A percentile compares a stretch with the other conserved stretches of the same genome.
These are phyloP conservation scores for Beroe ovata DNA, from an alignment of 37 sponge, comb jelly and placozoan species.

Conservation along the genomic window DNA sequence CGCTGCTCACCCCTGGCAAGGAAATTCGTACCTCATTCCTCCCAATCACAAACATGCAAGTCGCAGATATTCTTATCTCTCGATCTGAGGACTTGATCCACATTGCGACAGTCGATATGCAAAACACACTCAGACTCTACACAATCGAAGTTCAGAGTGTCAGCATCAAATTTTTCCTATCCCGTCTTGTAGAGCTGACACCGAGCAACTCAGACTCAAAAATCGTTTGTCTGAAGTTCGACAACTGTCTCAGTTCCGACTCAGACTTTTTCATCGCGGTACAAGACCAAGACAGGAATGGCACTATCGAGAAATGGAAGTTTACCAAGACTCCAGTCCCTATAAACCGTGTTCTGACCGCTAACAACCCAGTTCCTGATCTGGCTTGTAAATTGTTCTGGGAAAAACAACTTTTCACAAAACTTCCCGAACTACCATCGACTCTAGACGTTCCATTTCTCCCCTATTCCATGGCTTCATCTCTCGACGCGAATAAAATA, in stretches of 20 bases:
- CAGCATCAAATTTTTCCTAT: constrained; percentile 9
- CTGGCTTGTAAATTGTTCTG: not conserved
- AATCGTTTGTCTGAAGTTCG: constrained; percentile 25
- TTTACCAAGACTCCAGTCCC: constrained; percentile 24
- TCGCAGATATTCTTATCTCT: not conserved
- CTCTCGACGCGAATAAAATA: not conserved
- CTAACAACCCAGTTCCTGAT: not conserved
- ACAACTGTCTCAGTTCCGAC: constrained; percentile 31
- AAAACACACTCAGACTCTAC: constrained; percentile 36
- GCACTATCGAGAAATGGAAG: constrained; percentile 25
- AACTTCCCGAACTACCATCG: not conserved
- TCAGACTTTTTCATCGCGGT: constrained; percentile 30
- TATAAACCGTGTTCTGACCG: not conserved
- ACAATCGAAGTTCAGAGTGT: not conserved
- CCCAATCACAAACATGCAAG: constrained; percentile 39
- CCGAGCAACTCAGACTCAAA: constrained; percentile 1
- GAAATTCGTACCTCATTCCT: constrained; percentile 14
- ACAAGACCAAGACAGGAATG: not conserved
- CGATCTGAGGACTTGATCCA: not conserved
- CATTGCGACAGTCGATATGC: constrained; percentile 32
- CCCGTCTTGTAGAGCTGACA: not conserved
- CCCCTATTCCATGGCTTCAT: constrained; percentile 2
- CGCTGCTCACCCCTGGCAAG: constrained; percentile 10
- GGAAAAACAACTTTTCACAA: constrained; percentile 4
- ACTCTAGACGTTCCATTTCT: constrained; percentile 15